Base-by-base conservation (phyloP, 2,797 vertebrate genomes). In the Hydrolagus colliei region DNA sequence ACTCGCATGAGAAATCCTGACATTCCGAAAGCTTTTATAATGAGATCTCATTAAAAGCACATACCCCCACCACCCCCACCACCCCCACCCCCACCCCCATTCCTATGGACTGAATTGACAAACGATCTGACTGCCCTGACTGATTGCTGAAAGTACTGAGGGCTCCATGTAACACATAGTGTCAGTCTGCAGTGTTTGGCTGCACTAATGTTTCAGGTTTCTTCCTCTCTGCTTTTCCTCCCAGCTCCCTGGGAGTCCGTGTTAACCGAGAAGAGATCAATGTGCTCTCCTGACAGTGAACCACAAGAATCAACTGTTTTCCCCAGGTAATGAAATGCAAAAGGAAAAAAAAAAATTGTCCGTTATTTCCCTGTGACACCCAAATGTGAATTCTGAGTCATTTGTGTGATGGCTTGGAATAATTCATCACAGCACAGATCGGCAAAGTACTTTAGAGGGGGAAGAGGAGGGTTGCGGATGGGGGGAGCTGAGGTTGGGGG, bases 181-280 rank as follows among this genome's bases (percentile, higher is more conserved):
- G n/a, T 84, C 65, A 71, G 41, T 18, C 65, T 71, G 18, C 32
- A 84, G 71, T 84, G 41, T 68, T 84, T 84, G 32, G 18, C 27
- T 82, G 75, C 41, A 84, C 32, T 16, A 84, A 41, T 35, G 41
- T 9, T 8, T n/a, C 65, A 68, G 32, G 65, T 84, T 11, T 68
- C 79, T 11, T 68, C 62, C 35, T 68, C 67, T 84, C 41, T 68
- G 65, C 32, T 67, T 8, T 82, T 22, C 11, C 63, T 52, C 14
- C 22, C 79, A 32, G n/a, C 79, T 67, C 27, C 62, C 68, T 62
- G 20, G 79, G 27, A 82, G 27, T 4, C 14, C 9, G 35, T 65
- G 68, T 14, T 82, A 68, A 67, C 79, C 35, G 79, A 68, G 62
- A 84, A 52, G 79, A 84, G 65, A 84, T 84, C 52, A 84, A 84